These are phyloP conservation scores for Pelodytes ibericus DNA, from an alignment of 2,797 vertebrate genomes.

Conservation along the genomic window DNA sequence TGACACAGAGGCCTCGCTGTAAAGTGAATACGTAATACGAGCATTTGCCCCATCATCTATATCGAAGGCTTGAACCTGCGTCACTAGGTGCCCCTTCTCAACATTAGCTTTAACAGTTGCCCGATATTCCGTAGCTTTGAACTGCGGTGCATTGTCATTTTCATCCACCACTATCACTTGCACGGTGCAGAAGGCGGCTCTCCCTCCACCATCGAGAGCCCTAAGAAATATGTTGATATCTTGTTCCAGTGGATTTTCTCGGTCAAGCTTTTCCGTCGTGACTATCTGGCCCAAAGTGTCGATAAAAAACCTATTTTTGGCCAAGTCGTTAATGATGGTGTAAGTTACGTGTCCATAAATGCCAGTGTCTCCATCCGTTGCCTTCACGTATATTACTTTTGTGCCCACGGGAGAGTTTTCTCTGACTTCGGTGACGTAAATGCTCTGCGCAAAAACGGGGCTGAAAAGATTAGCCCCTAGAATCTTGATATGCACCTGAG, in stretches of 20 bases:
- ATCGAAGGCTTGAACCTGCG: constrained; percentile 91
- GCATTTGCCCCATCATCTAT: constrained; percentile 88
- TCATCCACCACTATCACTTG: constrained; percentile 88
- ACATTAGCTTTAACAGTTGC: constrained; percentile 91
- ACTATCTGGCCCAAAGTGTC: constrained; percentile 86
- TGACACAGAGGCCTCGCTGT: constrained; percentile 88
- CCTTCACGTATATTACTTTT: constrained; percentile 86
- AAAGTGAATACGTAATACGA: constrained; percentile 90
- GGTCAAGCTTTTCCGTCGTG: constrained; percentile 87
- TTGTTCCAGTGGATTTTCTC: constrained; percentile 82
- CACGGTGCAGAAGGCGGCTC: constrained; percentile 84
- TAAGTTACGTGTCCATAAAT: constrained; percentile 83
- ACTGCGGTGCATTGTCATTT: constrained; percentile 90
- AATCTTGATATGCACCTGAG: constrained; percentile 90
- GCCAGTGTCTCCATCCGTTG: constrained; percentile 89
- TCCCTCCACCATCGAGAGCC: constrained; percentile 88
- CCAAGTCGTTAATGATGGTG: constrained; percentile 87
- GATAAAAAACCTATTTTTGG: constrained; percentile 87
- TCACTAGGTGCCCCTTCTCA: constrained; percentile 85
- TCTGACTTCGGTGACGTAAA: constrained; percentile 87
- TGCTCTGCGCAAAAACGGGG: constrained; percentile 86
- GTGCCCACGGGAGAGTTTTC: constrained; percentile 87
- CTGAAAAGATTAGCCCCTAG: constrained; percentile 88
- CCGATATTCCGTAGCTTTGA: constrained; percentile 84
- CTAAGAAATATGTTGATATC: constrained; percentile 83